A percentile compares a stretch with the other conserved stretches of the same genome.
phyloP scores from a whole-genome alignment of 2,888 invertebrate genomes.

The Conomelus anceps region DNA sequence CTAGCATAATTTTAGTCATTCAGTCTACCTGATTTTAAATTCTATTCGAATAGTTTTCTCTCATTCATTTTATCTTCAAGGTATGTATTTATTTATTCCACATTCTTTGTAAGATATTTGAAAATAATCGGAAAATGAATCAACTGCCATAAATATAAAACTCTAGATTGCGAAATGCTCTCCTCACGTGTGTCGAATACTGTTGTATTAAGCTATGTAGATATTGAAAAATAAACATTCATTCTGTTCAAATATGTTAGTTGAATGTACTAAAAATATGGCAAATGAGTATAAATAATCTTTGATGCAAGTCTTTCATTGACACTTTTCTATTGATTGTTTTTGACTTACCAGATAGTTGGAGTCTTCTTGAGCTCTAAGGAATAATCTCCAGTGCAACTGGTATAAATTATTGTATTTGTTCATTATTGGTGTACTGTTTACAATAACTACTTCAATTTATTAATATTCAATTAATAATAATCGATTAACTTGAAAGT shows the following conservation, averaged over 20 bases:
- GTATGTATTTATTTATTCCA: background rate
- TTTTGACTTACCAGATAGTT: background rate
- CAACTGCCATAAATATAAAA: background rate
- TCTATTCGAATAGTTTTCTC: background rate
- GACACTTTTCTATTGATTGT: background rate
- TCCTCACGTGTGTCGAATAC: background rate
- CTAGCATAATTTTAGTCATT: background rate
- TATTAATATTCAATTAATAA: background rate
- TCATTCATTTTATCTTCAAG: background rate
- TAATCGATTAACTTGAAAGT: too few species aligned
- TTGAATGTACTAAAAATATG: background rate
- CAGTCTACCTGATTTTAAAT: background rate
- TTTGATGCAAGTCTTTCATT: background rate
- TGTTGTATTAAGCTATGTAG: background rate
- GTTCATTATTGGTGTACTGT: background rate
- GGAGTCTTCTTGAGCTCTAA: background rate
- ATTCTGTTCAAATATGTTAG: background rate
- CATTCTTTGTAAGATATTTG: background rate
- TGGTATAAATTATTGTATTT: background rate
- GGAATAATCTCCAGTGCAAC: background rate
- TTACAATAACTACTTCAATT: background rate
- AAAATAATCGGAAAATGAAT: background rate
- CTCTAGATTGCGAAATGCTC: background rate
- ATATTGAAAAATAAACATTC: background rate
- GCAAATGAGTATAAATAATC: background rate